Conservation (phyloP, 2,888 invertebrate species). For the Pherbina coryleti region DNA sequence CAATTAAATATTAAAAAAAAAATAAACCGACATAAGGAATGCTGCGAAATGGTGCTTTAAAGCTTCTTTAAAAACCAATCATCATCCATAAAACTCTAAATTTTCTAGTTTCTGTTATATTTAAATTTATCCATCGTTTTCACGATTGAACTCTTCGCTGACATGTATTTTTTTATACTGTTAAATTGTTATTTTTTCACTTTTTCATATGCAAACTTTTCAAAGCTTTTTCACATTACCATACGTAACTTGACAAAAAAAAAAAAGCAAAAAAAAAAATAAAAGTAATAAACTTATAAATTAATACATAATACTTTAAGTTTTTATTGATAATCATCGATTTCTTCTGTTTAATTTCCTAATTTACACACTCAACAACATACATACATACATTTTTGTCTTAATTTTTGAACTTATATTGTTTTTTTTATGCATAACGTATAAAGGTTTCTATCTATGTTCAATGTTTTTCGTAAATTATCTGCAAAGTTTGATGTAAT, state of each 20-base stretch:
- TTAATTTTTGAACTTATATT: background rate
- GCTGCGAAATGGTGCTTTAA: too few species aligned
- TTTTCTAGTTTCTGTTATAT: too few species aligned
- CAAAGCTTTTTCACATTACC: background rate
- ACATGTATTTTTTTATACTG: too few species aligned
- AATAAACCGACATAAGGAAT: too few species aligned
- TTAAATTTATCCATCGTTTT: too few species aligned
- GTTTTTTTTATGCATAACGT: background rate
- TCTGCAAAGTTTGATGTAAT: background rate
- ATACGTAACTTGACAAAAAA: background rate
- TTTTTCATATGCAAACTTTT: too few species aligned
- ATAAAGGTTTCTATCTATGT: slow-evolving; percentile 14
- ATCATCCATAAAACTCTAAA: too few species aligned
- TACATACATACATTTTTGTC: background rate
- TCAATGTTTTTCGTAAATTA: slow-evolving; percentile 20
- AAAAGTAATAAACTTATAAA: background rate
- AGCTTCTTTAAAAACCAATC: too few species aligned
- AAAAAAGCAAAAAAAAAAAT: background rate
- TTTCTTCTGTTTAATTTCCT: slow-evolving; percentile 16
- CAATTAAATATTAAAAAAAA: too few species aligned
- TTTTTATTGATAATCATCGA: background rate
- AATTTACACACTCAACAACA: background rate
- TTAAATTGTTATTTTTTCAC: too few species aligned
- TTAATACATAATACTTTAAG: background rate
- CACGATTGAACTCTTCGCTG: too few species aligned